Conservation (phyloP, 2,113 vertebrate genomes). For the Prochilodus magdalenae region DNA sequence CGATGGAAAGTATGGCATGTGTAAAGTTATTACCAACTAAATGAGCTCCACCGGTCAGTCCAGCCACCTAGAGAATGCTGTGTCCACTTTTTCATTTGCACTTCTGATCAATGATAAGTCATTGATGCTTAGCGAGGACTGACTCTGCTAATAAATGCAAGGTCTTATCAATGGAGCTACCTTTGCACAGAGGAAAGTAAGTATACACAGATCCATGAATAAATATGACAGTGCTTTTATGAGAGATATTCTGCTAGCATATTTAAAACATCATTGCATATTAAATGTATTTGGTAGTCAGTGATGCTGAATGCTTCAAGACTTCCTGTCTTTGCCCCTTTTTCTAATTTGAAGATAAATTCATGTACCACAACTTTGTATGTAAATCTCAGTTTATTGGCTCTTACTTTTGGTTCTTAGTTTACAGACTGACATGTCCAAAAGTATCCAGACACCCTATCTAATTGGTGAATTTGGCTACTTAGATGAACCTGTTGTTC, state of each 20-base stretch:
- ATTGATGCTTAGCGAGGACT: background rate
- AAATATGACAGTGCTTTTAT: background rate
- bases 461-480: too few relatives aligned
- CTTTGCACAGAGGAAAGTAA: background rate
- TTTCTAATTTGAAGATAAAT: background rate
- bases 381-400: too few relatives aligned
- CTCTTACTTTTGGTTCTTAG: too few relatives aligned
- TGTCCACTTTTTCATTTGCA: constrained; percentile 15
- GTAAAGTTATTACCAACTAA: constrained; percentile 24
- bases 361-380: too few relatives aligned
- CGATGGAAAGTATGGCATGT: background rate
- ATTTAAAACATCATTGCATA: constrained; percentile 12
- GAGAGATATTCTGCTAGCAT: background rate
- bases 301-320: background rate
- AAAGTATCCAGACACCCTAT: too few relatives aligned
- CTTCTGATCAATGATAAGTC: constrained; percentile 19
- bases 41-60: constrained; percentile 32
- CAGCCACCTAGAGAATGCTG: constrained; percentile 5
- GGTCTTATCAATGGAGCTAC: background rate
- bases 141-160: constrained; percentile 19
- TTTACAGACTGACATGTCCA: too few relatives aligned
- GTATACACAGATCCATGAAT: background rate
- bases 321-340: too few relatives aligned
- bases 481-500: too few relatives aligned
- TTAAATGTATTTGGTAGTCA: background rate